Conservation (phyloP, 92 coral and sea anemone genomes). For the Paramuricea clavata region DNA sequence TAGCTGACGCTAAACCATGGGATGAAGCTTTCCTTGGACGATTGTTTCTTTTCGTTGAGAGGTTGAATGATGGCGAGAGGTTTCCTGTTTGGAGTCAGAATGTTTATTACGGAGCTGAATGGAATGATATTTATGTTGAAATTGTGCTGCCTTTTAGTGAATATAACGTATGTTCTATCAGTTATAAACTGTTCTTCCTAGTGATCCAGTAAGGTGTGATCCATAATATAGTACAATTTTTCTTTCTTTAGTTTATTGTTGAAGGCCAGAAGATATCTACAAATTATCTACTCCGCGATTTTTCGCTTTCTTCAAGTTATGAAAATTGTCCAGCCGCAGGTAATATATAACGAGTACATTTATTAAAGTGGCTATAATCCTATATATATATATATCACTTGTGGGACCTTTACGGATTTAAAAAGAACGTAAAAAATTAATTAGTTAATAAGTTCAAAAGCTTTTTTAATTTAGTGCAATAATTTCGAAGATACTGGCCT, state of each 20-base stretch:
- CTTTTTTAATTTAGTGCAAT: no score
- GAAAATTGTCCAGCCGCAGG: constrained; percentile 7
- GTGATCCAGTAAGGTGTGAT: no score
- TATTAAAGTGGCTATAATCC: no score
- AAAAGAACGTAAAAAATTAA: no score
- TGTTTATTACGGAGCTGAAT: not conserved
- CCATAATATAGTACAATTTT: no score
- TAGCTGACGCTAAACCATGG: not conserved
- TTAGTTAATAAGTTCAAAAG: no score
- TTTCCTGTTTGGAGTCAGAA: constrained; percentile 28
- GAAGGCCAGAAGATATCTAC: not conserved
- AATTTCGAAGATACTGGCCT: no score
- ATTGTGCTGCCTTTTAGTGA: not conserved
- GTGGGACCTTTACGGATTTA: no score
- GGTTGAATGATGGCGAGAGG: not conserved
- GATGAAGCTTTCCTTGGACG: not conserved
- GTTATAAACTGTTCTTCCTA: no score
- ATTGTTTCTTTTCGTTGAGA: constrained; percentile 5
- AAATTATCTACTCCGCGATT: constrained; percentile 13
- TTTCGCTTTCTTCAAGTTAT: constrained; percentile 4
- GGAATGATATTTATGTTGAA: not conserved
- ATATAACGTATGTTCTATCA: constrained; percentile 16
- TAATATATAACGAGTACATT: not conserved
- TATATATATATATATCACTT: no score
- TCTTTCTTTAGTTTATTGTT: constrained; percentile 15